Conservation (phyloP, 2,113 vertebrate genomes). For the Saccopteryx bilineata region DNA sequence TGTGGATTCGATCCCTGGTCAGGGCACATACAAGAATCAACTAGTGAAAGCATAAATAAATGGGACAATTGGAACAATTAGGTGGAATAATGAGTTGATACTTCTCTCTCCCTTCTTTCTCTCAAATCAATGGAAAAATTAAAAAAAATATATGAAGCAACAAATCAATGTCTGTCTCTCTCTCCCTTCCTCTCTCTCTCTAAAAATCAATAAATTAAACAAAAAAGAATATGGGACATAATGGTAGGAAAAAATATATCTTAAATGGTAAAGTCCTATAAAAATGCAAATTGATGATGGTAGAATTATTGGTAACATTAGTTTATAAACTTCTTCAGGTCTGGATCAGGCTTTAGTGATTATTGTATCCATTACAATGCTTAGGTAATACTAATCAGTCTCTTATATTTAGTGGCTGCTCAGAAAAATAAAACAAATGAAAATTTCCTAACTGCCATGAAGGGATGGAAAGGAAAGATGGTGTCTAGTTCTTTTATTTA, state of each 20-base stretch:
- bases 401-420: not conserved
- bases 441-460: constrained; percentile 35
- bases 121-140: too few species aligned
- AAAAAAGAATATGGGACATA: not conserved
- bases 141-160: too few species aligned
- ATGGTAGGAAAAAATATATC: not conserved
- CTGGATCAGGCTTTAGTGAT: not conserved
- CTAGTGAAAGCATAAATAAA: too few species aligned
- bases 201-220: too few species aligned
- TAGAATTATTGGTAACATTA: constrained; percentile 40
- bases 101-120: too few species aligned
- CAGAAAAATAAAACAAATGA: not conserved
- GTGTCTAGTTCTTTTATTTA: not conserved
- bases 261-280: not conserved
- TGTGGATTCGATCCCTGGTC: too few species aligned
- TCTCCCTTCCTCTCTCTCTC: too few species aligned
- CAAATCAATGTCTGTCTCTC: too few species aligned
- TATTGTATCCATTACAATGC: not conserved
- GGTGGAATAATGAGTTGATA: too few species aligned
- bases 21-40: too few species aligned
- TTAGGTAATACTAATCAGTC: not conserved
- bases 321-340: not conserved
- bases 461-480: not conserved
- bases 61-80: too few species aligned
- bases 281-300: not conserved